Evolutionary conservation across 2,888 invertebrate genomes (phyloP), one percentile per base, ranked within the genome.

Genomic region (Hirtodrosophila alboralis): DNA sequence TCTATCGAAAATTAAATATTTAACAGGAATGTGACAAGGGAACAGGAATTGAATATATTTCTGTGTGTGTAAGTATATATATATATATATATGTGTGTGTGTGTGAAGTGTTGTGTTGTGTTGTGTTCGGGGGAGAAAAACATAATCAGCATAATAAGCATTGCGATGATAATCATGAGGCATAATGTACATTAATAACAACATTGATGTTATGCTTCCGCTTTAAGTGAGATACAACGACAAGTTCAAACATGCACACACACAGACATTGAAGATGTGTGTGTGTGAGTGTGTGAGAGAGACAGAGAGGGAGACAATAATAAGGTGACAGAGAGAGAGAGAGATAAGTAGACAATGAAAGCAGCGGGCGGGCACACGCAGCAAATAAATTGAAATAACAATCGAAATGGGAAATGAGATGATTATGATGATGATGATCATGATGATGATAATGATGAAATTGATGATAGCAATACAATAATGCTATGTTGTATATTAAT

Each of bases 151-250:
- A 47, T 51, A 60, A 60, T 41, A 49, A 59, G 60, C 51, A 49
- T 8, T 18, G 30, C 37, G 58, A 77, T 77, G 47, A 61, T 66
- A 66, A 74, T 74, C 74, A 47, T 41, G 43, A 33, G 43, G 62
- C 40, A 59, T 57, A 74, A 70, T 77, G 71, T 67, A 59, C 52
- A 74, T 59, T 65, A 77, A 74, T 70, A 67, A 40, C 31, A 65
- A 38, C 69, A 54, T 54, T 52, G 59, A 52, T 34, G 30, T 26
- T 48, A 37, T 47, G 59, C 33, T 67, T 61, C 67, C 66, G 66
- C 34, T 61, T 38, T 8, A 61, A 44, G 40, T 33, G 54, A 36
- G 34, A 12, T 28, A 41, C 26, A 54, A 36, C 45, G 28, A 10
- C 59, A 47, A 23, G 26, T 30, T 9, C 44, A 21, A n/a, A 37